Evolutionary conservation across 2,113 vertebrate species (phyloP).

Genomic region (Carlito syrichta): DNA sequence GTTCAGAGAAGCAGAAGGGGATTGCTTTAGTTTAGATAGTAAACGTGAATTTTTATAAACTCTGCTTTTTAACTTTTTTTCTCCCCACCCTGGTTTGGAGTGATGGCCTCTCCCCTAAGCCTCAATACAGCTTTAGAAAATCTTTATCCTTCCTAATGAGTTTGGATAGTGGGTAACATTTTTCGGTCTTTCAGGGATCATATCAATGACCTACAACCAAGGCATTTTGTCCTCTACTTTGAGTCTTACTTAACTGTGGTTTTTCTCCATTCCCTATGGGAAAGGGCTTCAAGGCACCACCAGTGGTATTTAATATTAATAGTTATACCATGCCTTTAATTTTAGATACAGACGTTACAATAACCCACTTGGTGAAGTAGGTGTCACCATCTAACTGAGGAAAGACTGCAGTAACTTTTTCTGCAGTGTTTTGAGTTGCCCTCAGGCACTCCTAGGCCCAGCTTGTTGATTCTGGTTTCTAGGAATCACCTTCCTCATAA

Average conservation of each 20-base stretch:
- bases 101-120: not conserved
- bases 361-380: not conserved
- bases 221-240: constrained; percentile 22
- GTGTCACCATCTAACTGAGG: not conserved
- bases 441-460: not conserved
- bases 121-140: constrained; percentile 58
- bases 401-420: not conserved
- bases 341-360: not conserved
- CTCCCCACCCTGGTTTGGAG: not conserved
- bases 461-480: not conserved
- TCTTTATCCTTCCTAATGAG: constrained; percentile 46
- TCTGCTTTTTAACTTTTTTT: not conserved
- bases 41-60: constrained; percentile 11
- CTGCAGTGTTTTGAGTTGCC: not conserved
- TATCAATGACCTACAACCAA: constrained; percentile 37
- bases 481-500: not conserved
- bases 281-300: constrained; percentile 51
- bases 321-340: constrained; percentile 21
- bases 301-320: constrained; percentile 1
- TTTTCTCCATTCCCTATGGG: constrained; percentile 14
- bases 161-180: constrained; percentile 45
- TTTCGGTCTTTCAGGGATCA: constrained; percentile 59
- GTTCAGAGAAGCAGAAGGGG: not conserved
- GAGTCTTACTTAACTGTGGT: constrained; percentile 53
- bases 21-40: constrained; percentile 3